Evolutionary conservation across 2,797 vertebrate genomes (phyloP).

Genomic region (Falco concolor): DNA sequence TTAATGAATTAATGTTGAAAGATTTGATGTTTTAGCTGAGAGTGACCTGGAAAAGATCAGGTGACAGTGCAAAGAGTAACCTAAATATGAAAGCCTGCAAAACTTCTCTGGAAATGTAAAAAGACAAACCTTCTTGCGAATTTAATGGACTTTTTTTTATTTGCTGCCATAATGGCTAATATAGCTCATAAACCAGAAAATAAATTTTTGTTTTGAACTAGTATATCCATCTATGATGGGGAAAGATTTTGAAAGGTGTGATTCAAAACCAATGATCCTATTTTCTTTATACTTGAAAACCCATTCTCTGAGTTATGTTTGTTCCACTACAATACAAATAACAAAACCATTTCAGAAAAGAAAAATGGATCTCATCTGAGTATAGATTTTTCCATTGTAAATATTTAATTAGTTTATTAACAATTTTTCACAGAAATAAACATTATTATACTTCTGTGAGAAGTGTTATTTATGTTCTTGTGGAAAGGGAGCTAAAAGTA

Average conservation of each 20-base stretch:
- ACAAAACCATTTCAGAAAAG: constrained; percentile 74
- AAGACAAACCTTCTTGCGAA: not conserved
- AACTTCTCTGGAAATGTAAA: not conserved
- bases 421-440: constrained; percentile 57
- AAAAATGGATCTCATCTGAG: constrained; percentile 70
- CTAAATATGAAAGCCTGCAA: not conserved
- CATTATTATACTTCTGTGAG: constrained; percentile 53
- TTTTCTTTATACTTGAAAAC: constrained; percentile 80
- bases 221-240: constrained; percentile 66
- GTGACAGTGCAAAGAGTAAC: not conserved
- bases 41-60: not conserved
- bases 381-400: constrained; percentile 68
- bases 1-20: not conserved
- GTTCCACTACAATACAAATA: constrained; percentile 73
- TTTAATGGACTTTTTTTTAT: not conserved
- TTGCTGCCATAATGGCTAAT: constrained; percentile 52
- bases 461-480: constrained; percentile 31
- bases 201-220: not conserved
- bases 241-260: constrained; percentile 73
- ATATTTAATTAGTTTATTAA: constrained; percentile 67
- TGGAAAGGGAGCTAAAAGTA: not conserved
- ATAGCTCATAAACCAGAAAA: constrained; percentile 46
- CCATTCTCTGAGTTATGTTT: constrained; percentile 76
- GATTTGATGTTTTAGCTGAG: not conserved
- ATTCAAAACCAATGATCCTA: constrained; percentile 79